phyloP scores from a whole-genome alignment of 2,797 vertebrate genomes.

The Neosilurus mollespiculum region DNA sequence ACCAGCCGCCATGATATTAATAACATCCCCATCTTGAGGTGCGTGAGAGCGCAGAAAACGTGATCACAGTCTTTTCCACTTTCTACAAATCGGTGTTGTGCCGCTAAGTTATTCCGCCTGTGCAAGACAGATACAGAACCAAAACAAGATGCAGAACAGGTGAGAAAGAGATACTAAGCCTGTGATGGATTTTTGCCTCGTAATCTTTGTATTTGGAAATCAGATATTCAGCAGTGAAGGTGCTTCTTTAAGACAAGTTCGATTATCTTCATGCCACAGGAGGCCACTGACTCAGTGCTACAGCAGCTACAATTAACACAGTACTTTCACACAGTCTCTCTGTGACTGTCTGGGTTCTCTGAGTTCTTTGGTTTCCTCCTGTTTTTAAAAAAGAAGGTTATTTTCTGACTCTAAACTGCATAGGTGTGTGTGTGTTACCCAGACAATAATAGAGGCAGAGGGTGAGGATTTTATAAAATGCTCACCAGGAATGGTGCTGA shows the following conservation, averaged over 20 bases:
- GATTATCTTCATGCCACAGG: not conserved
- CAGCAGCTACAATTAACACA: not conserved
- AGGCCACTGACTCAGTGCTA: not conserved
- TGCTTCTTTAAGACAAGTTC: constrained; percentile 52
- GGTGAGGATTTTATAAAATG: not conserved
- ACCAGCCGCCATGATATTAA: too few species aligned
- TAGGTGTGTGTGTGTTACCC: not conserved
- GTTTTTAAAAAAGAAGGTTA: not conserved
- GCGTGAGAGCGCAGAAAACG: too few species aligned
- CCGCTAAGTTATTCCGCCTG: too few species aligned
- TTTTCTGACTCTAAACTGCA: not conserved
- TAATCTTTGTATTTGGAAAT: not conserved
- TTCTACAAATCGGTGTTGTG: too few species aligned
- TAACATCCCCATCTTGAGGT: too few species aligned
- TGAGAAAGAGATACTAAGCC: too few species aligned
- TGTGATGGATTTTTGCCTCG: too few species aligned
- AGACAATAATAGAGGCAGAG: not conserved
- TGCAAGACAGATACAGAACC: too few species aligned
- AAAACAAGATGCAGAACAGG: too few species aligned
- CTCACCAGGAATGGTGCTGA: too few species aligned
- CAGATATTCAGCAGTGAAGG: not conserved
- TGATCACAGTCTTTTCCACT: too few species aligned
- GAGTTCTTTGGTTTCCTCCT: not conserved
- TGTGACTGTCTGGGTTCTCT: not conserved
- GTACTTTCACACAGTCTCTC: not conserved